These are phyloP conservation scores for Eulacestoma nigropectus DNA, from an alignment of 2,113 vertebrate species.

Conservation along the genomic window DNA sequence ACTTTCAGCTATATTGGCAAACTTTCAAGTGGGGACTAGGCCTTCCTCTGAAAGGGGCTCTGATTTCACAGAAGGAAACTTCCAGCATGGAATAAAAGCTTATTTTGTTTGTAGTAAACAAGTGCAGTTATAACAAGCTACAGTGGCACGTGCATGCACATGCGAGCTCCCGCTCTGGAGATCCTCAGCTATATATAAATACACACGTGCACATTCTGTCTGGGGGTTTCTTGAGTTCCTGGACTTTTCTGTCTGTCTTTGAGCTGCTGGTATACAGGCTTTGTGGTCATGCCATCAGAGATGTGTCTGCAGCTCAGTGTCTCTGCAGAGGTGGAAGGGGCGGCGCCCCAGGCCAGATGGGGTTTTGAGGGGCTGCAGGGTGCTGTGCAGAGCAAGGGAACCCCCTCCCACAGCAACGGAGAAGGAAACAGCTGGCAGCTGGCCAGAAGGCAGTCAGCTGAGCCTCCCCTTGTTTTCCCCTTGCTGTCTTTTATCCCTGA, in stretches of 20 bases:
- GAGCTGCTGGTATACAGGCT: not conserved
- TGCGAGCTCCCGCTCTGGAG: not conserved
- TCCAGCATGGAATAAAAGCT: constrained; percentile 13
- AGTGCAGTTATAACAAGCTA: not conserved
- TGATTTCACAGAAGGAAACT: constrained; percentile 17
- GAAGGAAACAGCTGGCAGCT: not conserved
- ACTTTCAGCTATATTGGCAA: constrained; percentile 35
- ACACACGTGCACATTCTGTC: not conserved
- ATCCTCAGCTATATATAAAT: not conserved
- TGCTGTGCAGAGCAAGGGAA: not conserved
- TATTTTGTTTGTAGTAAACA: constrained; percentile 50
- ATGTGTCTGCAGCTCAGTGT: not conserved
- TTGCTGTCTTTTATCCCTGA: not conserved
- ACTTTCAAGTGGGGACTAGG: not conserved
- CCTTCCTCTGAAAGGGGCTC: constrained; percentile 30
- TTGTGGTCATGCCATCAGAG: not conserved
- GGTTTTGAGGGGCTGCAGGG: not conserved
- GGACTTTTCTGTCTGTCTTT: not conserved
- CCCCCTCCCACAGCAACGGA: not conserved
- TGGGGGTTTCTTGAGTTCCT: not conserved
- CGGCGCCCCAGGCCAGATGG: not conserved
- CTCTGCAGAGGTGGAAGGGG: not conserved
- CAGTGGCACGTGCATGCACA: not conserved
- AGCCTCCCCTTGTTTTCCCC: not conserved
- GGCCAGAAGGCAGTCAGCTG: not conserved